These are phyloP conservation scores for Spheniscus mendiculus DNA, from an alignment of 2,113 vertebrate genomes.

Conservation along the genomic window DNA sequence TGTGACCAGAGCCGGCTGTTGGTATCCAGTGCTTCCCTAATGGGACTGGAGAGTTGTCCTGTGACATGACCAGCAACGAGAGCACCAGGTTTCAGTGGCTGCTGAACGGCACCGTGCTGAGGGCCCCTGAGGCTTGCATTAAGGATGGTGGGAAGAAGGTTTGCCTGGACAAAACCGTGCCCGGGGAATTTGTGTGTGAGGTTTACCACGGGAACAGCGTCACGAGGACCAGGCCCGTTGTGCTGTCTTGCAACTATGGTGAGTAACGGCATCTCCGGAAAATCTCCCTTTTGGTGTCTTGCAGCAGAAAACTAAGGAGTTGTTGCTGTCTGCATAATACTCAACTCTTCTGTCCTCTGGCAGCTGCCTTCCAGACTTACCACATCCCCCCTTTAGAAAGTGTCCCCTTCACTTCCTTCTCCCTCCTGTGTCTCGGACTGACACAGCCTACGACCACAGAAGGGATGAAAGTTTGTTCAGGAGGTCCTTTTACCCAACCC, in stretches of 20 bases:
- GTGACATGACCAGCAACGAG: neutral
- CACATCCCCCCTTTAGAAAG: neutral
- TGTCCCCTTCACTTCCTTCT: neutral
- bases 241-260: conserved; percentile 45
- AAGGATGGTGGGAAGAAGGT: conserved; percentile 50
- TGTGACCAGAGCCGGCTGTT: neutral
- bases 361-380: neutral
- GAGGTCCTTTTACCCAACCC: neutral
- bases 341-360: neutral
- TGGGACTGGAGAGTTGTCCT: conserved; percentile 34
- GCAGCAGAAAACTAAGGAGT: neutral
- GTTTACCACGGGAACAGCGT: neutral
- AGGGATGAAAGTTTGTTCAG: neutral
- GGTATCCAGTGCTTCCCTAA: conserved; percentile 41
- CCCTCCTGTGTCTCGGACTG: neutral
- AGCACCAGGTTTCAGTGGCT: conserved; percentile 20
- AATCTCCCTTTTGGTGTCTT: neutral
- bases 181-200: conserved; percentile 15
- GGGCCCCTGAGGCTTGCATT: neutral
- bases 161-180: conserved; percentile 17
- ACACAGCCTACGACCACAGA: neutral
- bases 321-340: neutral
- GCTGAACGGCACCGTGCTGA: neutral
- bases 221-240: neutral
- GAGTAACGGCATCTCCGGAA: neutral